Evolutionary conservation across 2,113 vertebrate genomes (phyloP).

Genomic region (Lutjanus erythropterus): DNA sequence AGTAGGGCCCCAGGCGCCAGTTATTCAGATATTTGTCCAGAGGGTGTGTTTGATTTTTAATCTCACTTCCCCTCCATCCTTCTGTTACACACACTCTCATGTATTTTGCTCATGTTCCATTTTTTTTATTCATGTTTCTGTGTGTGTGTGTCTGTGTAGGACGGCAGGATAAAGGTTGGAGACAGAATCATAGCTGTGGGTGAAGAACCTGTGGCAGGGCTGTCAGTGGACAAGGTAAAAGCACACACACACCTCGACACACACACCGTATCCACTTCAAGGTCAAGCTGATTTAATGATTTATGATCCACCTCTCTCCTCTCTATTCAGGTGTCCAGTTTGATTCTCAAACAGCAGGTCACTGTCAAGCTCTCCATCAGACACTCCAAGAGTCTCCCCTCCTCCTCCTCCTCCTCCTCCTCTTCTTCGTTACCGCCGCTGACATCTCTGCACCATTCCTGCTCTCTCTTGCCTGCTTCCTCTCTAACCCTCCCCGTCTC

Average conservation of each 20-base stretch:
- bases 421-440: conserved; percentile 21
- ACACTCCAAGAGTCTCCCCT: conserved; percentile 51
- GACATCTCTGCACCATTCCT: conserved; percentile 16
- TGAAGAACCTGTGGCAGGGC: conserved; percentile 88
- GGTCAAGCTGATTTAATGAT: conserved; percentile 65
- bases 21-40: conserved; percentile 56
- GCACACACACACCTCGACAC: conserved; percentile 18
- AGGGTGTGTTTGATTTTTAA: conserved; percentile 62
- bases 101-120: conserved; percentile 9
- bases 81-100: conserved; percentile 12
- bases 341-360: conserved; percentile 86
- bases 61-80: conserved; percentile 16
- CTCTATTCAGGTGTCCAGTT: conserved; percentile 87
- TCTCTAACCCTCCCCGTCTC: conserved; percentile 22
- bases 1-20: conserved; percentile 40
- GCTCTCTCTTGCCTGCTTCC: conserved; percentile 35
- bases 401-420: no score
- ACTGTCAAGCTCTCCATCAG: conserved; percentile 87
- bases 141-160: conserved; percentile 74
- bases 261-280: conserved; percentile 32
- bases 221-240: conserved; percentile 90
- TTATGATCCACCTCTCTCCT: conserved; percentile 54
- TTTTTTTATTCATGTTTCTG: conserved; percentile 32
- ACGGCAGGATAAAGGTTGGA: conserved; percentile 88
- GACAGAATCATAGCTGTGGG: conserved; percentile 88